phyloP scores from a whole-genome alignment of 2,888 invertebrate species.

The Agelastica alni region DNA sequence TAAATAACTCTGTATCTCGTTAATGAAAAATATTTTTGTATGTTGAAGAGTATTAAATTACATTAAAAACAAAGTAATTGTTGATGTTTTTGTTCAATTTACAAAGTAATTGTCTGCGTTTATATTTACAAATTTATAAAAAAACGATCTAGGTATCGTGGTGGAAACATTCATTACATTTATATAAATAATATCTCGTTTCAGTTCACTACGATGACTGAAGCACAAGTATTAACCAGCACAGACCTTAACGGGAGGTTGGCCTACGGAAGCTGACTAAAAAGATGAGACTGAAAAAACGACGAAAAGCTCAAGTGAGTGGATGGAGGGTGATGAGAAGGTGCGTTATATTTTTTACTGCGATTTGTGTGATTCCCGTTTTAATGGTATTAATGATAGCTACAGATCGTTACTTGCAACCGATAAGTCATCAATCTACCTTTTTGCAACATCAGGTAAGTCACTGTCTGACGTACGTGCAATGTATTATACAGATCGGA shows the following conservation, averaged over 20 bases:
- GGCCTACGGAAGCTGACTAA: slow-evolving; percentile 20
- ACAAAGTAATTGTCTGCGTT: too few species aligned
- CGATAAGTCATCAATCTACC: slow-evolving; percentile 46
- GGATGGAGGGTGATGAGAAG: slow-evolving; percentile 58
- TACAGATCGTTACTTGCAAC: slow-evolving; percentile 65
- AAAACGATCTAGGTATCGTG: too few species aligned
- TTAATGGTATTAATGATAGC: slow-evolving; percentile 65
- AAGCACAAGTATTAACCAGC: slow-evolving; percentile 40
- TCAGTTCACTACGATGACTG: slow-evolving; percentile 17
- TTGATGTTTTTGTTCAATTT: too few species aligned
- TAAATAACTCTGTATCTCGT: too few species aligned
- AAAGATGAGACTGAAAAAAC: slow-evolving; percentile 54
- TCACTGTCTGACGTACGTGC: background rate
- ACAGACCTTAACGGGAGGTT: background rate
- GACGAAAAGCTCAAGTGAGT: slow-evolving; percentile 54
- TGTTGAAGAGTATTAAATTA: too few species aligned
- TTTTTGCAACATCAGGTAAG: slow-evolving; percentile 56
- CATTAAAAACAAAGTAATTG: too few species aligned
- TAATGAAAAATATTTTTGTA: too few species aligned
- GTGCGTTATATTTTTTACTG: slow-evolving; percentile 65
- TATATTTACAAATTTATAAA: too few species aligned
- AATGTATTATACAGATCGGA: background rate
- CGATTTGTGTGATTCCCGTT: slow-evolving; percentile 64
- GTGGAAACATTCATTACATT: too few species aligned
- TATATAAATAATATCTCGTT: too few species aligned